A percentile compares a stretch with the other conserved stretches of the same genome.
phyloP scores from a whole-genome alignment of 92 coral and sea anemone species.

The Zoanthus sociatus region DNA sequence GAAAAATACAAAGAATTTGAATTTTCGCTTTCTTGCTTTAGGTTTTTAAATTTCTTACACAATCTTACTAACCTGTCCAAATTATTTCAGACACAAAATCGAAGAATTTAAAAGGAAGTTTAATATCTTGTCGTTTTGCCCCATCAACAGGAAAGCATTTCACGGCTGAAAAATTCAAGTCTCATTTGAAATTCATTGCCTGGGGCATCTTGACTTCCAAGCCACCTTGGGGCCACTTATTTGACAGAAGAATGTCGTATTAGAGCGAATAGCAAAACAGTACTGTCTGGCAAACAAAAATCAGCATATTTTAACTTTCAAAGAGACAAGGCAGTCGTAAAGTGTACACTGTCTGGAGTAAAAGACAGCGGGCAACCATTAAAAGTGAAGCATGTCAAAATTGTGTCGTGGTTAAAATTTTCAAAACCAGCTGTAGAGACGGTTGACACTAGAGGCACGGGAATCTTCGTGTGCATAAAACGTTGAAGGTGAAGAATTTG shows the following conservation, averaged over 20 bases:
- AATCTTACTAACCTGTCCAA: neutral
- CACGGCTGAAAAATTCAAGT: conserved; percentile 39
- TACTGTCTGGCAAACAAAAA: conserved; percentile 44
- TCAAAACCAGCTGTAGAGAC: neutral
- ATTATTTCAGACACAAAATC: neutral
- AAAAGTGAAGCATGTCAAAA: neutral
- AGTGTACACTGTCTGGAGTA: conserved; percentile 27
- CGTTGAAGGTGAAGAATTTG: conserved; percentile 52
- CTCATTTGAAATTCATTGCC: conserved; percentile 54
- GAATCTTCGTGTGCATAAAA: conserved; percentile 37
- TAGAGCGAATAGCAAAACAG: conserved; percentile 38
- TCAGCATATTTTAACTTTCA: conserved; percentile 46
- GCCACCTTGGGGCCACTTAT: conserved; percentile 52
- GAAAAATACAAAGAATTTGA: neutral
- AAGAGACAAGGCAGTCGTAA: conserved; percentile 21
- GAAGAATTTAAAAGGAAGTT: neutral
- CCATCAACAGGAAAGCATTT: conserved; percentile 10
- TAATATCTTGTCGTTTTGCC: neutral
- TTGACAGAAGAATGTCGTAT: conserved; percentile 39
- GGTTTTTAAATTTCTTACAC: neutral
- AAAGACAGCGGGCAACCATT: neutral
- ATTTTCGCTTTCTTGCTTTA: neutral
- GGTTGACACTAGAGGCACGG: neutral
- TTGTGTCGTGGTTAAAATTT: neutral
- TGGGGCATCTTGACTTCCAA: conserved; percentile 36